Percentiles rank a stretch among this genome's conserved stretches.
phyloP scores from a whole-genome alignment of 2,113 vertebrate genomes.

The Phainopepla nitens region DNA sequence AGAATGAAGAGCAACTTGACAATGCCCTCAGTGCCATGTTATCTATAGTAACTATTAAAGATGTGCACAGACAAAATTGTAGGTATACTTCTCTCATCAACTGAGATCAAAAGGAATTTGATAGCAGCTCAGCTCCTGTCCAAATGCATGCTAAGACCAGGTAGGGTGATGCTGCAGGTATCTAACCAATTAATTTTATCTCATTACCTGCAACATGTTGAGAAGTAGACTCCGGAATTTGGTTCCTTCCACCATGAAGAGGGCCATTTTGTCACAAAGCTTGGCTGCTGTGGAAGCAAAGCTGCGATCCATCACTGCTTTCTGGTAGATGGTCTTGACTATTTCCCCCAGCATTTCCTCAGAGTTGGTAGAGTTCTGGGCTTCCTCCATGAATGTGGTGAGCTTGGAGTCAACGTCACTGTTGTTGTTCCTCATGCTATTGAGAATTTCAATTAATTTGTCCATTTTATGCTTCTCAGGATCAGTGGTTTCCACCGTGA shows the following conservation, averaged over 20 bases:
- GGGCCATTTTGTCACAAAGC: constrained; percentile 95
- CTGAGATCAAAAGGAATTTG: neutral
- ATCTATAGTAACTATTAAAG: constrained; percentile 23
- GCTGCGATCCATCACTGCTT: constrained; percentile 87
- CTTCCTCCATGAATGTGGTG: constrained; percentile 92
- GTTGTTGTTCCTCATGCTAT: constrained; percentile 93
- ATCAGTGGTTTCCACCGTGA: constrained; percentile 63
- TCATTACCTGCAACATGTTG: constrained; percentile 91
- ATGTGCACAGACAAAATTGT: constrained; percentile 13
- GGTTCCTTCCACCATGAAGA: constrained; percentile 96
- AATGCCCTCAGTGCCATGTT: constrained; percentile 24
- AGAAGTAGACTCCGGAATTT: constrained; percentile 94
- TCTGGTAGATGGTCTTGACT: constrained; percentile 88
- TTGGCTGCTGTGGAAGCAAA: constrained; percentile 90
- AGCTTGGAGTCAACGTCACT: constrained; percentile 88
- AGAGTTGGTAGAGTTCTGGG: constrained; percentile 87
- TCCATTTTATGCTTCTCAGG: constrained; percentile 87
- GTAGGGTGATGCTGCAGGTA: neutral
- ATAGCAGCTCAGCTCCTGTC: neutral
- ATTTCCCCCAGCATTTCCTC: constrained; percentile 90
- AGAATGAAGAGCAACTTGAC: neutral
- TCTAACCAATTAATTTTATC: neutral
- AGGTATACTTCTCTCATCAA: constrained; percentile 33
- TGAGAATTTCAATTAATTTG: constrained; percentile 89
- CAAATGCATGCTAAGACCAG: neutral